Evolutionary conservation across 2,797 vertebrate species (phyloP), one percentile per base, ranked within the genome.

Genomic region (Cuculus canorus): DNA sequence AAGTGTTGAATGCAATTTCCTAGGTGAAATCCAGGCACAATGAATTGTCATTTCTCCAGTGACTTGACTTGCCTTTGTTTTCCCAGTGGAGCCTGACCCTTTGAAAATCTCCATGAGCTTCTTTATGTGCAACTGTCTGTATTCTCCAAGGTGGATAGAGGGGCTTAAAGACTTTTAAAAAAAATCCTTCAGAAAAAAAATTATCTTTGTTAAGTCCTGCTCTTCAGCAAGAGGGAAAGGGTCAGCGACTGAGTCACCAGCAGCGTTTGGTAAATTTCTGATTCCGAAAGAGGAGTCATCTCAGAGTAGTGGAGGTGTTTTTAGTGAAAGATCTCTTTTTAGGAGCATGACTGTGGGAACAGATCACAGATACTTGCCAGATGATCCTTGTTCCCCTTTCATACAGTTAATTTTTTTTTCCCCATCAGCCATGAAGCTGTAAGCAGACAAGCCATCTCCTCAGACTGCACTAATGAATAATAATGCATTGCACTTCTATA

Each of bases 1-100:
- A 81, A 60, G 14, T 47, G 35, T 61, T 68, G 22, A 59, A 30
- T 92, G 50, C 5, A 4, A n/a, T 91, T 86, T 88, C 60, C 71
- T 66, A 11, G 32, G 53, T 86, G 60, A 95, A 95, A 87, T 78
- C 37, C 54, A 32, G 77, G 56, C 45, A 30, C n/a, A 65, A 4
- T 68, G 19, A 1, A 3, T 24, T 89, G 22, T 48, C 47, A 23
- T 33, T 82, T 59, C 76, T 90, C 21, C 47, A 53, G 35, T 89
- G 72, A 43, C 45, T 96, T 92, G 5, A 53, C 48, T 73, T 94
- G 33, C 63, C 75, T 79, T 73, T 91, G 22, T 88, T 93, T 92
- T 78, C 56, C 54, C 33, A 39, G 0, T 63, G 71, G 22, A 37
- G 13, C 17, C 66, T 69, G 52, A 19, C 60, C n/a, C 35, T 71